These are phyloP conservation scores for Proisotoma minuta DNA, from an alignment of 2,888 invertebrate species.

Conservation along the genomic window DNA sequence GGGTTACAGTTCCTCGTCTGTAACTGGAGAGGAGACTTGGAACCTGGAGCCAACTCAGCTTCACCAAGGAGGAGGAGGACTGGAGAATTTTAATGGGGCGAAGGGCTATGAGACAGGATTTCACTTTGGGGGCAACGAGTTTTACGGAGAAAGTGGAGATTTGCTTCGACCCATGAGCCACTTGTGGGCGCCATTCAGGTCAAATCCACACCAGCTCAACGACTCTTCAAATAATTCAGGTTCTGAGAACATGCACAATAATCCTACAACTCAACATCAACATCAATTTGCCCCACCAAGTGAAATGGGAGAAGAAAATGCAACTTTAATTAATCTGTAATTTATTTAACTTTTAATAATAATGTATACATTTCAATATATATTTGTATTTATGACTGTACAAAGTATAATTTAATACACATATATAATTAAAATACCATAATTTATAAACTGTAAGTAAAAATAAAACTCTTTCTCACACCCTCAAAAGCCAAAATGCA, in stretches of 20 bases:
- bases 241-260: background rate
- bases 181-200: constrained; percentile 32
- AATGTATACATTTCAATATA: too few species aligned
- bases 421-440: too few species aligned
- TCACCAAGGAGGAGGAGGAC: background rate
- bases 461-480: too few species aligned
- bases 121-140: background rate
- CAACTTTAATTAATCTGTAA: constrained; percentile 9
- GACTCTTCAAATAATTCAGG: constrained; percentile 6
- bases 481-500: too few species aligned
- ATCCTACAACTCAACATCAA: constrained; percentile 15
- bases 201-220: constrained; percentile 7
- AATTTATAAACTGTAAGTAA: too few species aligned
- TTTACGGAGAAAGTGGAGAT: background rate
- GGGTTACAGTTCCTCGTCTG: background rate
- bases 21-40: background rate
- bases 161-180: constrained; percentile 23
- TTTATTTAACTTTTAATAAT: too few species aligned
- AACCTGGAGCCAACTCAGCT: too few species aligned
- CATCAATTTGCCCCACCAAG: background rate
- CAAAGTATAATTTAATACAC: too few species aligned
- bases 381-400: too few species aligned
- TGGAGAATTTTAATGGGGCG: background rate
- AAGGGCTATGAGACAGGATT: background rate
- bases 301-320: background rate